Percentiles rank a stretch among this genome's conserved stretches.
phyloP scores from a whole-genome alignment of 2,113 vertebrate genomes.

The Halichoerus grypus region DNA sequence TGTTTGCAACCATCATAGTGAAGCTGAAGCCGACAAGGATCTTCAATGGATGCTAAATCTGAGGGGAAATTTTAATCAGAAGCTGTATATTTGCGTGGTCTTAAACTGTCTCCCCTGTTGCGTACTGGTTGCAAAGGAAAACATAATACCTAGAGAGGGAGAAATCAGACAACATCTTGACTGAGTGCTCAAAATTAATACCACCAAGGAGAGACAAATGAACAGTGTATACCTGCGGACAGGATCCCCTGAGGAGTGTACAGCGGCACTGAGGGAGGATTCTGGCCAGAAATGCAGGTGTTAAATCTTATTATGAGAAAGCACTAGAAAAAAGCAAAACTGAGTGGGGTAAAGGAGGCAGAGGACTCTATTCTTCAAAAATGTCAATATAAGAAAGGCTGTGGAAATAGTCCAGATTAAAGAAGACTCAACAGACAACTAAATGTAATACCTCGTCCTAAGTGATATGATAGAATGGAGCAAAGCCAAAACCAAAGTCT shows the following conservation, averaged over 20 bases:
- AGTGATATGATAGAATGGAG: not conserved
- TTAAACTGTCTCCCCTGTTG: not conserved
- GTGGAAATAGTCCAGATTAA: not conserved
- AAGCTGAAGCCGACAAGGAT: not conserved
- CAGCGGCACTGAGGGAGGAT: not conserved
- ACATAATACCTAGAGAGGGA: not conserved
- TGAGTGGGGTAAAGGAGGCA: not conserved
- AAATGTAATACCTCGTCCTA: not conserved
- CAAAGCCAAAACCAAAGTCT: not conserved
- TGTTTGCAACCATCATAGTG: not conserved
- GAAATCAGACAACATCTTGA: not conserved
- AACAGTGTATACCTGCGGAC: not conserved
- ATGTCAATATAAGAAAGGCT: not conserved
- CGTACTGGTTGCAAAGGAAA: not conserved
- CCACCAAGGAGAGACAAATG: not conserved
- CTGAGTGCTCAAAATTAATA: not conserved
- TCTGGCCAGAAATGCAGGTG: not conserved
- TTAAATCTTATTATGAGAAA: not conserved
- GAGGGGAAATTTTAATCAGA: conserved; percentile 8
- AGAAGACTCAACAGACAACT: not conserved
- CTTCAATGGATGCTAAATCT: not conserved
- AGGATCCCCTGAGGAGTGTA: not conserved
- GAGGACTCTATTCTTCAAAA: not conserved
- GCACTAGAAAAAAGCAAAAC: not conserved
- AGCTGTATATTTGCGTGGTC: not conserved